These are phyloP conservation scores for Plecotus auritus DNA, from an alignment of 2,113 vertebrate species.

Conservation along the genomic window DNA sequence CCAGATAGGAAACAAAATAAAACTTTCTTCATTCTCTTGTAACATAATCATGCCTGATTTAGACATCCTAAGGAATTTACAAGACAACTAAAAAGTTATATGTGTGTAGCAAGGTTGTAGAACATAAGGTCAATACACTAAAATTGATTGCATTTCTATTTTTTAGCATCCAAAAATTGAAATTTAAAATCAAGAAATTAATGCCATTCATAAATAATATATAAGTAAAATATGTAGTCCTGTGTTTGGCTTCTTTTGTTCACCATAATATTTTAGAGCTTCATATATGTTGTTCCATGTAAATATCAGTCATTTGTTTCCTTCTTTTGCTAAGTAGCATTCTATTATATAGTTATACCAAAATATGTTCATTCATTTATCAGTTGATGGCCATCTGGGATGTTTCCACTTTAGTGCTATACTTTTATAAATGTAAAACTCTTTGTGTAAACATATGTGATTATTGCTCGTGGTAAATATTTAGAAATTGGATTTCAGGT, in stretches of 20 bases:
- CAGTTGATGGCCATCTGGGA: not conserved
- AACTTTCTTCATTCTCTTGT: not conserved
- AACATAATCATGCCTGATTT: not conserved
- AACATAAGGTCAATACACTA: not conserved
- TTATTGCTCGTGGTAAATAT: not conserved
- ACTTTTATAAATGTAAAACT: not conserved
- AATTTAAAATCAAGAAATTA: not conserved
- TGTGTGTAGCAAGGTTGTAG: not conserved
- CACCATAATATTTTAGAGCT: not conserved
- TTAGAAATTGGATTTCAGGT: not conserved
- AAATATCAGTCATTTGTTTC: not conserved
- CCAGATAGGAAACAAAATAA: not conserved
- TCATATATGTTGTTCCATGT: not conserved
- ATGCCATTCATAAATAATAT: not conserved
- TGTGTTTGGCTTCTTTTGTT: not conserved
- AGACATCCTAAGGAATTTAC: not conserved
- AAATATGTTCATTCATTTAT: not conserved
- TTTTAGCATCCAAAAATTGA: not conserved
- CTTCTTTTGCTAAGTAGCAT: not conserved
- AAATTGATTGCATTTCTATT: not conserved
- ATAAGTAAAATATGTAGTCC: not conserved
- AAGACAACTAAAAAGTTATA: not conserved
- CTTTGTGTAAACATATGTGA: not conserved
- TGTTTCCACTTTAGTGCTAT: not conserved
- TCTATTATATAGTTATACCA: not conserved